Percentiles rank a stretch among this genome's conserved stretches.
phyloP scores from a whole-genome alignment of 2,797 vertebrate species.

The Oreochromis grahami region DNA sequence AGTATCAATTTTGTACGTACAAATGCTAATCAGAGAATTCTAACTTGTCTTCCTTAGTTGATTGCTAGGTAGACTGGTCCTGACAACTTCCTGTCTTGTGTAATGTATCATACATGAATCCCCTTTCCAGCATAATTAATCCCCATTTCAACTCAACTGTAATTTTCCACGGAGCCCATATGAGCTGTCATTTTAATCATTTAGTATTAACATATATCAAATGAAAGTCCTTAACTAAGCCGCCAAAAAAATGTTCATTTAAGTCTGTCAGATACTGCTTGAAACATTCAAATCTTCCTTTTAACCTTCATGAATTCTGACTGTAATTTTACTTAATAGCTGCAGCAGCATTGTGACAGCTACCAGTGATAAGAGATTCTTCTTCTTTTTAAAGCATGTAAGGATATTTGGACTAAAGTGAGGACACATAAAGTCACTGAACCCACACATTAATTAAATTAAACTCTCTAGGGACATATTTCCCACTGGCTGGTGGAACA shows the following conservation, averaged over 20 bases:
- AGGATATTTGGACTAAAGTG: constrained; percentile 27
- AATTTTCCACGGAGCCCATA: background rate
- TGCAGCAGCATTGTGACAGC: background rate
- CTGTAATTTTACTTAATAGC: background rate
- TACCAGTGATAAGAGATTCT: background rate
- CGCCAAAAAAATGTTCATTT: background rate
- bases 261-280: constrained; percentile 1
- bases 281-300: background rate
- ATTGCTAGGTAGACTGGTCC: background rate
- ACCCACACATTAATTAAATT: constrained; percentile 40
- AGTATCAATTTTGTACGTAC: background rate
- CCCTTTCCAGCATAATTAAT: constrained; percentile 16
- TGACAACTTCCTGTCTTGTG: background rate
- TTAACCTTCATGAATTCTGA: background rate
- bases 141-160: background rate
- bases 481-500: background rate
- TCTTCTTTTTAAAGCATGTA: constrained; percentile 13
- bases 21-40: background rate
- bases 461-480: background rate
- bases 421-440: constrained; percentile 37
- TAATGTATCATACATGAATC: background rate
- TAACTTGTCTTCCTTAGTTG: background rate
- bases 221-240: constrained; percentile 1
- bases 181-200: constrained; percentile 12
- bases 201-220: constrained; percentile 16